Conservation (phyloP, 2,888 invertebrate species). For the Euphydryas editha region DNA sequence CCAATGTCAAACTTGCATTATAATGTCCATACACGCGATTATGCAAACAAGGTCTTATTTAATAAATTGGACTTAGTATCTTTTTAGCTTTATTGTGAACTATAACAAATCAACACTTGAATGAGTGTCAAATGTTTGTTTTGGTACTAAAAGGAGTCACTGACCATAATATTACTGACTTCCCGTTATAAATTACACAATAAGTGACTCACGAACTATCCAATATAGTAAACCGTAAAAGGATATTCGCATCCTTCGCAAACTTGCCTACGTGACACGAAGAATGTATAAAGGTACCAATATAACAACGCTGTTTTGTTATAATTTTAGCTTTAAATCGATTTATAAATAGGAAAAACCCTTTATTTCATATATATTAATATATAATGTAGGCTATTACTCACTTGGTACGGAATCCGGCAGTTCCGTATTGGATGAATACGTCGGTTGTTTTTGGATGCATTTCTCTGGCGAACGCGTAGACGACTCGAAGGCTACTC, state of each 20-base stretch:
- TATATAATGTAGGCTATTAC: constrained; percentile 54
- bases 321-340: constrained; percentile 9
- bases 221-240: constrained; percentile 45
- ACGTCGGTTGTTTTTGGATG: constrained; percentile 87
- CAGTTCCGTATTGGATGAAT: constrained; percentile 91
- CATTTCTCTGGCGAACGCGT: constrained; percentile 91
- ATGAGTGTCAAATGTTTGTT: constrained; percentile 55
- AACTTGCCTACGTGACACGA: constrained; percentile 50
- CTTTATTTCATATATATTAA: constrained; percentile 36
- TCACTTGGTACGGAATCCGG: constrained; percentile 93
- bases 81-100: background rate
- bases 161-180: constrained; percentile 69
- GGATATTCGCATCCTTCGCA: constrained; percentile 45
- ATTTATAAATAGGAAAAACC: constrained; percentile 27
- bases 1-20: constrained; percentile 42
- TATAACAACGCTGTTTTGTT: background rate
- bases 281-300: constrained; percentile 17
- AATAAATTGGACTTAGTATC: constrained; percentile 11
- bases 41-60: constrained; percentile 40
- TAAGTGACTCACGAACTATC: constrained; percentile 66
- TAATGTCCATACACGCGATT: constrained; percentile 28
- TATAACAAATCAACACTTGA: constrained; percentile 21
- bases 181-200: constrained; percentile 75
- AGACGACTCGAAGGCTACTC: constrained; percentile 86
- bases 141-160: constrained; percentile 64